phyloP scores from a whole-genome alignment of 2,113 vertebrate species.

The Trichomycterus rosablanca region DNA sequence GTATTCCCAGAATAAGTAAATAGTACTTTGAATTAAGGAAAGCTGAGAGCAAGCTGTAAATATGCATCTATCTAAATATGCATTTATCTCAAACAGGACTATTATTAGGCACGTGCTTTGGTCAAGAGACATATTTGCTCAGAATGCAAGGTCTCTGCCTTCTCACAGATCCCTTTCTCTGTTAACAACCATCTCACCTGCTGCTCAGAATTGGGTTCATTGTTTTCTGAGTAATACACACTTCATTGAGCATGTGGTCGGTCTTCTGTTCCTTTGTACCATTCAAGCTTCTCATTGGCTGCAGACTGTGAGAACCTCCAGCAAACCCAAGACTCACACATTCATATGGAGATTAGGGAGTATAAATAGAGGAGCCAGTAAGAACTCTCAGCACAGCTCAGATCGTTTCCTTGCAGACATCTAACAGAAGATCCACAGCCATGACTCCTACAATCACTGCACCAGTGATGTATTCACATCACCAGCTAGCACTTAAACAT shows the following conservation, averaged over 20 bases:
- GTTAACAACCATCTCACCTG: no score
- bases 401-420: conserved; percentile 50
- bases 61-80: no score
- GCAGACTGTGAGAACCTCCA: conserved; percentile 53
- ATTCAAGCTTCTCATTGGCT: conserved; percentile 43
- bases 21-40: no score
- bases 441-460: conserved; percentile 65
- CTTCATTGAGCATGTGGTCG: conserved; percentile 42
- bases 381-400: conserved; percentile 59
- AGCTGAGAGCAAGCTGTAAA: no score
- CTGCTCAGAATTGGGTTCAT: no score
- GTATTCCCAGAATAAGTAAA: no score
- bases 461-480: conserved; percentile 51
- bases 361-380: conserved; percentile 36
- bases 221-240: conserved; percentile 13
- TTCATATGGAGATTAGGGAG: conserved; percentile 48
- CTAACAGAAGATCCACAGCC: conserved; percentile 40
- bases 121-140: no score
- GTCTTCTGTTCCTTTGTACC: conserved; percentile 22
- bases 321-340: conserved; percentile 49
- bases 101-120: no score
- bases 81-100: no score
- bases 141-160: no score
- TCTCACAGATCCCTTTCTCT: no score
- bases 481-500: conserved; percentile 58